Conservation (phyloP, 2,888 invertebrate genomes). For the Allygus modestus region DNA sequence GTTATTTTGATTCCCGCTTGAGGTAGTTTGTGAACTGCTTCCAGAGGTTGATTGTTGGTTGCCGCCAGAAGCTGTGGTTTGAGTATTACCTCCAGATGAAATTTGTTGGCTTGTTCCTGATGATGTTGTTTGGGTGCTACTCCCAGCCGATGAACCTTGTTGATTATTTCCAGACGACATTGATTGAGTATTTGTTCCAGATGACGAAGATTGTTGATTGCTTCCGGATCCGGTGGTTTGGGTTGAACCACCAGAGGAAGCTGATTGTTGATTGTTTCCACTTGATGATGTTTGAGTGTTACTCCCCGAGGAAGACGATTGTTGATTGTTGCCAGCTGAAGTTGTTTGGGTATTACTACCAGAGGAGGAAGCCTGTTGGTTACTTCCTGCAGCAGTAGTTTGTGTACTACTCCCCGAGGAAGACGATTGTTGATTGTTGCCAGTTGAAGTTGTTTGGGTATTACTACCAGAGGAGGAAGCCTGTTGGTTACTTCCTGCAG, state of each 20-base stretch:
- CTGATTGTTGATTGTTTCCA: constrained; percentile 64
- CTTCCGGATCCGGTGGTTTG: constrained; percentile 64
- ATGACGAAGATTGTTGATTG: constrained; percentile 63
- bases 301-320: constrained; percentile 59
- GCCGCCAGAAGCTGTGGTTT: constrained; percentile 44
- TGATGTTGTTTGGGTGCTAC: constrained; percentile 66
- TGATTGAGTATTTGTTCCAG: constrained; percentile 60
- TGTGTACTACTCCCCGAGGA: constrained; percentile 62
- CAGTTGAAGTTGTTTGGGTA: constrained; percentile 65
- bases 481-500: constrained; percentile 62
- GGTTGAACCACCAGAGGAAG: constrained; percentile 60
- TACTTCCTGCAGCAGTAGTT: constrained; percentile 63
- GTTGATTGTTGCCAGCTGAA: constrained; percentile 63
- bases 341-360: constrained; percentile 63
- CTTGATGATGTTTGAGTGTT: constrained; percentile 58
- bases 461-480: constrained; percentile 49
- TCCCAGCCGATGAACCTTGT: constrained; percentile 64
- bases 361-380: constrained; percentile 67
- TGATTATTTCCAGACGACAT: constrained; percentile 20
- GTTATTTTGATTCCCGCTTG: constrained; percentile 49
- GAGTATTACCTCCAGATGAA: constrained; percentile 42
- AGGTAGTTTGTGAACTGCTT: constrained; percentile 58
- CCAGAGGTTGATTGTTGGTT: constrained; percentile 63
- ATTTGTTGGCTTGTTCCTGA: constrained; percentile 64
- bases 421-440: constrained; percentile 61